Evolutionary conservation across 2,797 vertebrate species (phyloP), one percentile per base, ranked within the genome.

Genomic region (Danio kyathit): DNA sequence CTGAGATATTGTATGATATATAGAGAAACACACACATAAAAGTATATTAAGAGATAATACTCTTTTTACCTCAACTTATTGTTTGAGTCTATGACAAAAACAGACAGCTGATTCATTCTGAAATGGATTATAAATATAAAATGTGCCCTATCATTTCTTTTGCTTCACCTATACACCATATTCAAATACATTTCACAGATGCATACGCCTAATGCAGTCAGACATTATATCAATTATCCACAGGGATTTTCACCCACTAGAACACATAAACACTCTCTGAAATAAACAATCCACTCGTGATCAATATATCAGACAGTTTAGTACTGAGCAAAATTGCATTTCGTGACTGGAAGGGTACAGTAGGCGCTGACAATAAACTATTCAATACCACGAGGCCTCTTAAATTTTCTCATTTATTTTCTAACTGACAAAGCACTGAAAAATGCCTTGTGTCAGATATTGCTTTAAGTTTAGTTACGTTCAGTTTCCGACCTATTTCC

Each of bases 71-170:
- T n/a, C n/a, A n/a, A n/a, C n/a, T n/a, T 3, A 29, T 29, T 29
- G 29, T 29, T 29, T 21, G 11, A 52, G 74, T 64, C 17, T 21
- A 56, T 7, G 40, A 72, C n/a, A 49, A 43, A 69, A 71, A 65
- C 46, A 73, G 51, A 51, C 44, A 10, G 56, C 54, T 59, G 41
- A 63, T 72, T 78, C 17, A 21, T 19, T 81, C 43, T 67, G 67
- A 5, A 77, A 52, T 66, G 38, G 60, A 81, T 75, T 79, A 70
- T 38, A 76, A 75, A 66, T 19, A 7, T 38, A n/a, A 54, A 69
- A 43, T 43, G 29, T 29, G 29, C 29, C 29, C 29, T 1, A 3
- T 29, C 29, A 3, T 29, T 29, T 29, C 3, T 29, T 29, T 29
- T 29, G 29, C 29, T 29, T 1, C 3, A 74, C 48, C 57, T 65